Conservation (phyloP, 2,113 vertebrate species). For the Tragulus kanchil region DNA sequence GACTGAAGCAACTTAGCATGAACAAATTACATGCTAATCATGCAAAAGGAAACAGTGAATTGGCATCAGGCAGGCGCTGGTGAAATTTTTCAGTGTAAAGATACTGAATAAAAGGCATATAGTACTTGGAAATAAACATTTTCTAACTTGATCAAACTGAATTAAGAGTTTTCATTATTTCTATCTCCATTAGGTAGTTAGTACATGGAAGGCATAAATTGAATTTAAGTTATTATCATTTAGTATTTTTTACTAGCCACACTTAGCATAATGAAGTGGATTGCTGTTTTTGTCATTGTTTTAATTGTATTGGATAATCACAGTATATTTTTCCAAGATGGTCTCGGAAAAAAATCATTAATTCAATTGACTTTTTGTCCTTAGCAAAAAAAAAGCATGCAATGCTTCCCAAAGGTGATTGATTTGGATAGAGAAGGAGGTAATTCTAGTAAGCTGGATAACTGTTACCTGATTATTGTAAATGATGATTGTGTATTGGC, state of each 20-base stretch:
- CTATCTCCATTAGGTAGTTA: neutral
- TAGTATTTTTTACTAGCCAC: neutral
- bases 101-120: neutral
- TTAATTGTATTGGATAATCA: conserved; percentile 45
- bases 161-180: neutral
- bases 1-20: too few relatives aligned
- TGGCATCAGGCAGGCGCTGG: neutral
- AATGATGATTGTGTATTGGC: conserved; percentile 12
- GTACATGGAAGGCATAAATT: neutral
- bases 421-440: neutral
- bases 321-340: neutral
- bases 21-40: neutral
- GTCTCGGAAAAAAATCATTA: conserved; percentile 59
- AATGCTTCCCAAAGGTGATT: conserved; percentile 8
- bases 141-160: neutral
- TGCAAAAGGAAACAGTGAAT: neutral
- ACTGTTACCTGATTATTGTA: conserved; percentile 53
- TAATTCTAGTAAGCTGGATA: conserved; percentile 23
- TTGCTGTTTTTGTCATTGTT: neutral
- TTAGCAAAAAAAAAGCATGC: neutral
- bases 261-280: neutral
- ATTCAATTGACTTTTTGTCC: conserved; percentile 3
- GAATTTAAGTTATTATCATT: conserved; percentile 29
- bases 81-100: neutral
- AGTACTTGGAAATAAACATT: neutral